phyloP scores from a whole-genome alignment of 92 coral and sea anemone species.

The Umimayanthus chanpuru region DNA sequence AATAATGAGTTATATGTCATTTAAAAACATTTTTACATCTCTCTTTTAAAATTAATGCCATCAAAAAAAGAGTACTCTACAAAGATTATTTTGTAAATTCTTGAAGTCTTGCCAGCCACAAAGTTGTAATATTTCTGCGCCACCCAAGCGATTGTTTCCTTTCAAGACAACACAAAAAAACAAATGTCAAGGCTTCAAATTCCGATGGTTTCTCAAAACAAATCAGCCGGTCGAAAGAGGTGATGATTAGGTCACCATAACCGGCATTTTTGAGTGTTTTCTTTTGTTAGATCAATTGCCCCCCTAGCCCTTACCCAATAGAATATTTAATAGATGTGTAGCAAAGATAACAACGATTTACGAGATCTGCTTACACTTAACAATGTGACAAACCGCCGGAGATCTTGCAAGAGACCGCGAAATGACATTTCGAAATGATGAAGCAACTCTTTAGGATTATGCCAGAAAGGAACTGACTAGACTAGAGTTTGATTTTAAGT shows the following conservation, averaged over 20 bases:
- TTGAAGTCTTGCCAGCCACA: not conserved
- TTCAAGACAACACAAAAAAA: not conserved
- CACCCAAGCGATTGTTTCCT: not conserved
- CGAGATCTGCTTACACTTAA: conserved; percentile 21
- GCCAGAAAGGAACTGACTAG: too few relatives aligned
- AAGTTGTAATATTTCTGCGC: not conserved
- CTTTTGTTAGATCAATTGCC: not conserved
- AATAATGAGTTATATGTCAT: too few relatives aligned
- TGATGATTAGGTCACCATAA: not conserved
- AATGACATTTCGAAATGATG: conserved; percentile 8
- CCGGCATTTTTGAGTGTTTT: conserved; percentile 4
- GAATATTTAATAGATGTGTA: not conserved
- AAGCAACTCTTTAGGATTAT: not conserved
- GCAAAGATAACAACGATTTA: conserved; percentile 24
- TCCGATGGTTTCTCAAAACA: conserved; percentile 3
- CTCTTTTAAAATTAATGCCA: too few relatives aligned
- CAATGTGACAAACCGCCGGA: conserved; percentile 21
- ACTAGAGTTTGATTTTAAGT: not conserved
- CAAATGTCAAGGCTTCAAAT: not conserved
- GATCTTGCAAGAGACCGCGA: not conserved
- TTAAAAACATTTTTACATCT: too few relatives aligned
- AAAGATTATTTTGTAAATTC: not conserved
- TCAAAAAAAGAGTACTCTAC: not conserved
- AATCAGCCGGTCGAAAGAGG: conserved; percentile 2
- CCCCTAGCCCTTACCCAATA: conserved; percentile 15